A percentile compares a stretch with the other conserved stretches of the same genome.
Conservation (phyloP, 2,113 vertebrate genomes). For the Carollia perspicillata region DNA sequence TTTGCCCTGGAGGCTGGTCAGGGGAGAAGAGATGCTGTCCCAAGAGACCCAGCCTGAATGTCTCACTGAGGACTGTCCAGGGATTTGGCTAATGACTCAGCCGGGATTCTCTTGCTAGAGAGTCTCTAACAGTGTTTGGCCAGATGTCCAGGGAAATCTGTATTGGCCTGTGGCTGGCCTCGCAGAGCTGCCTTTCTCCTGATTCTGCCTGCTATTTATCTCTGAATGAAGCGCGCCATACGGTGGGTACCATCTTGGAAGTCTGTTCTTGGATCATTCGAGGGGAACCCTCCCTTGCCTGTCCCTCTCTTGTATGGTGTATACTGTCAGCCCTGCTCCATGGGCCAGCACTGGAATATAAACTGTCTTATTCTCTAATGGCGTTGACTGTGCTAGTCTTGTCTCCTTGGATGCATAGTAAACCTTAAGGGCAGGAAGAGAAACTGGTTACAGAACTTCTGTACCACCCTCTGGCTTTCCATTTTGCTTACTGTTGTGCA, state of each 20-base stretch:
- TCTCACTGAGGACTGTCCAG: not conserved
- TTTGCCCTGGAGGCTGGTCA: not conserved
- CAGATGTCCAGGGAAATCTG: not conserved
- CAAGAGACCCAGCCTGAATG: not conserved
- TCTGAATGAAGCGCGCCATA: not conserved
- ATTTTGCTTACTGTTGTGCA: not conserved
- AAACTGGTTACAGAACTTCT: not conserved
- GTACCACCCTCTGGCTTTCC: not conserved
- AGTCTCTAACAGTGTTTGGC: not conserved
- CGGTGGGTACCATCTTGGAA: not conserved
- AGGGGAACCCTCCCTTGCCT: not conserved
- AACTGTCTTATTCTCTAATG: not conserved
- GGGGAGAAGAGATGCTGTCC: not conserved
- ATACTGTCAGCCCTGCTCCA: not conserved
- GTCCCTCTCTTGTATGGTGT: not conserved
- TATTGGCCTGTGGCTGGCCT: not conserved
- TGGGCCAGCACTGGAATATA: not conserved
- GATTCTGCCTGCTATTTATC: not conserved
- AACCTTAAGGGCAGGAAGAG: not conserved
- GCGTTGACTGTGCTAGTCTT: not conserved
- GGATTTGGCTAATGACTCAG: not conserved
- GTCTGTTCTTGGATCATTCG: not conserved
- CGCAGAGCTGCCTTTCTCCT: not conserved
- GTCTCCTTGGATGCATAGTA: not conserved
- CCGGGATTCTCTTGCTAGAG: not conserved